Conservation (phyloP, 2,113 vertebrate genomes). For the Psilopsiagon aurifrons region DNA sequence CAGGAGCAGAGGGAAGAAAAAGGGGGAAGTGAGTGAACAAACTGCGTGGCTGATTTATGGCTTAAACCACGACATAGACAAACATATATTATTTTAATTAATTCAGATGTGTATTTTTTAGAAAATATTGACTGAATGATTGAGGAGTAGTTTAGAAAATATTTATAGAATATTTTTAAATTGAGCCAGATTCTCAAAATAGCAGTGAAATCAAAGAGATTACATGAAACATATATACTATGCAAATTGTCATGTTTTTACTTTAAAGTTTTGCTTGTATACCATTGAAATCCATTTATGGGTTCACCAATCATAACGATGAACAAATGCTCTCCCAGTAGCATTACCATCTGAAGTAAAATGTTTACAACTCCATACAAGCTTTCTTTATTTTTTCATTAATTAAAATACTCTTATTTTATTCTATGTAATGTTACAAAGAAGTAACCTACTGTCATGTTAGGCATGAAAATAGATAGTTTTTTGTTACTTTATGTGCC, state of each 20-base stretch:
- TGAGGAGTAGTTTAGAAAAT: neutral
- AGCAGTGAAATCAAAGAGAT: neutral
- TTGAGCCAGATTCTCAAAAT: neutral
- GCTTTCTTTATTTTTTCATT: neutral
- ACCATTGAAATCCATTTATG: neutral
- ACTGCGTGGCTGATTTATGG: too few relatives aligned
- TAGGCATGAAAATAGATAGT: neutral
- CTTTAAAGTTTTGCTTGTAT: neutral
- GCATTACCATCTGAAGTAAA: neutral
- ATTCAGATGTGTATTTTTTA: neutral
- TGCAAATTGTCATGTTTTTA: neutral
- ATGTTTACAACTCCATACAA: neutral
- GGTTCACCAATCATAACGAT: neutral
- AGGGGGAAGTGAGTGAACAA: too few relatives aligned
- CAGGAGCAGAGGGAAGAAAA: too few relatives aligned
- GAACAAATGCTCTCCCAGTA: neutral
- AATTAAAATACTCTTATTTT: neutral
- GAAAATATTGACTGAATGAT: neutral
- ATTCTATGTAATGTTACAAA: neutral
- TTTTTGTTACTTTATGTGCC: neutral
- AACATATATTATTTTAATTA: neutral
- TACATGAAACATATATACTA: neutral
- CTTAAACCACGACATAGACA: too few relatives aligned
- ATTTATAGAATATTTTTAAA: neutral
- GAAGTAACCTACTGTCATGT: neutral